Conservation (phyloP, 2,113 vertebrate species). For the Ifrita kowaldi region DNA sequence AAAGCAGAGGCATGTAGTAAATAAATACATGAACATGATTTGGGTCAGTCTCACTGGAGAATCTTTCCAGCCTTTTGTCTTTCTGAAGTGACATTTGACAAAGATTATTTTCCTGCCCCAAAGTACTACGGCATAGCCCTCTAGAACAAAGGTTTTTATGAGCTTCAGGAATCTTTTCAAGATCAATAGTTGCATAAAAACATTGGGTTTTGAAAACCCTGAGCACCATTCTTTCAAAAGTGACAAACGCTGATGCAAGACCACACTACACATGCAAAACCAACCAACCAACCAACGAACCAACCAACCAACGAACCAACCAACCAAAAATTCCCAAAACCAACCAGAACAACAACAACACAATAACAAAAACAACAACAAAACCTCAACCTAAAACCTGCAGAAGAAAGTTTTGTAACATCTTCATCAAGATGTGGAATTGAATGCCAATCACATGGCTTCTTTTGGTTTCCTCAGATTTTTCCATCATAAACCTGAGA, state of each 20-base stretch:
- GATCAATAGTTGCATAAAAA: neutral
- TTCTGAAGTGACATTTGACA: neutral
- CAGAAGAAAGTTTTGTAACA: neutral
- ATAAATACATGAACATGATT: neutral
- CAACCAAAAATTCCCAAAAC: neutral
- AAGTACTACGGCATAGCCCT: neutral
- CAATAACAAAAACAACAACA: neutral
- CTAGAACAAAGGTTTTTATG: neutral
- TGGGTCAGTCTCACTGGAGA: neutral
- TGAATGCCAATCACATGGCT: accelerated
- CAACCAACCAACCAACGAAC: neutral
- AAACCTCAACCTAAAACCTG: neutral
- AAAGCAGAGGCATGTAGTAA: neutral
- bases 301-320: neutral
- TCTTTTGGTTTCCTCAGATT: neutral
- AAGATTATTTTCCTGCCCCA: neutral
- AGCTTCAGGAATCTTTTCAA: neutral
- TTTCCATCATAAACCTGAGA: neutral
- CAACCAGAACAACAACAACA: neutral
- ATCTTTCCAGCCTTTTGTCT: neutral
- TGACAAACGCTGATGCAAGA: neutral
- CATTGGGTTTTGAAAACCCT: neutral
- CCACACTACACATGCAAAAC: neutral
- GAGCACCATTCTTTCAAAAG: neutral
- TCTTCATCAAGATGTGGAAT: neutral